Base-by-base conservation (phyloP, 2,113 vertebrate genomes). In the Leptobrachium leishanense region DNA sequence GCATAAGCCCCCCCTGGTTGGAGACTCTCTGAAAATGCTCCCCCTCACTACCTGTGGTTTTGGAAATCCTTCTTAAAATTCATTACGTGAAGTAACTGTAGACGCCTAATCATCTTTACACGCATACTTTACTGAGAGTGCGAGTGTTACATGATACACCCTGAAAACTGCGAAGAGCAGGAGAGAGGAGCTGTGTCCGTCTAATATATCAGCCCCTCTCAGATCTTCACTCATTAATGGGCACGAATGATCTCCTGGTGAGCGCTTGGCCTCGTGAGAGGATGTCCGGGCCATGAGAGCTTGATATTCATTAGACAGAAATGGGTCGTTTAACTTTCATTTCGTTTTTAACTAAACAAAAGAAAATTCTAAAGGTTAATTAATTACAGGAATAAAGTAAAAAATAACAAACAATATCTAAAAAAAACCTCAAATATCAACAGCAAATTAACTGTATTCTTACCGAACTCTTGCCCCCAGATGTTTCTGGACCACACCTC, bases 71-170 rank as follows among this genome's bases (percentile, higher is more conserved):
- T 81, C 72, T 59, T 84, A 79, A 82, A 88, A 85, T 72, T 46
- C 64, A 62, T 82, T 83, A 78, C 81, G 83, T 81, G 81, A 79
- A 81, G 43, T 83, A 75, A 75, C 81, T 82, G 76, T 77, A 82
- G 66, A 81, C 85, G 85, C 84, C 83, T 84, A 86, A 84, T 89
- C 84, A 82, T 84, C 87, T 85, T 71, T 71, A 20, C 43, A 6
- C 42, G 43, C 1, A 59, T 59, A 59, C 1, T 62, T 65, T 70
- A 75, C 20, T 9, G 0, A 59, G 74, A 66, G 77, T 43, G 68
- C 65, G 68, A 71, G 53, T 85, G 81, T 84, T 78, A 72, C 41
- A 2, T 1, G 11, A 43, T 46, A 70, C 13, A 54, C 20, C 5
- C 55, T 2, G 4, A 74, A 84, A 63, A 81, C 74, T 81, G 82